Evolutionary conservation across 2,797 vertebrate genomes (phyloP).

Genomic region (Pseudocheirus occidentalis): DNA sequence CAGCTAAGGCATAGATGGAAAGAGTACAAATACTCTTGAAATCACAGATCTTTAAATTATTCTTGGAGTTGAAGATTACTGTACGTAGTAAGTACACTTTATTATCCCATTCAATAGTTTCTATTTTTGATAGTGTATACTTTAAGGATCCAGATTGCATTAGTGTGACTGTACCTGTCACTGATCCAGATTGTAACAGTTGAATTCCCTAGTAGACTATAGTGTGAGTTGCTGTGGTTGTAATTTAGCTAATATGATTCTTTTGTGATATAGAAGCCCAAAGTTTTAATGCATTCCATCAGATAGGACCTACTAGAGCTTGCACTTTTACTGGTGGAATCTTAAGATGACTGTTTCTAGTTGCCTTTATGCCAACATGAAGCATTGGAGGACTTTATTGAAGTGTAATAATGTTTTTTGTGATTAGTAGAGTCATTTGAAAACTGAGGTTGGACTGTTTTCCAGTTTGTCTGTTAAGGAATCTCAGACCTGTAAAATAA

Average conservation of each 20-base stretch:
- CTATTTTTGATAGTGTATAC: not conserved
- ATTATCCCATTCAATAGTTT: not conserved
- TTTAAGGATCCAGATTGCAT: not conserved
- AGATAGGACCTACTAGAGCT: not conserved
- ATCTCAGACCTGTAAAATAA: slow-evolving; percentile 50
- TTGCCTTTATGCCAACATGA: not conserved
- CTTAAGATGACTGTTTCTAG: not conserved
- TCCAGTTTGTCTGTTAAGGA: slow-evolving; percentile 44
- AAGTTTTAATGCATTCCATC: not conserved
- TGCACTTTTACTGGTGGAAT: not conserved
- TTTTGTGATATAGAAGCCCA: not conserved
- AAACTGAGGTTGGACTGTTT: slow-evolving; percentile 24
- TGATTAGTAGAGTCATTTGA: not conserved
- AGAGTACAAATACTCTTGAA: not conserved
- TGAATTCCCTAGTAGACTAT: not conserved
- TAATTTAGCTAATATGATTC: not conserved
- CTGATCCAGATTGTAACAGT: not conserved
- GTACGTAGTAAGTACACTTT: not conserved
- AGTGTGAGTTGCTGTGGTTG: not conserved
- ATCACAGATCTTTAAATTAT: not conserved
- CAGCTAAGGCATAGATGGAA: not conserved
- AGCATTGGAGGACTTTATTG: not conserved
- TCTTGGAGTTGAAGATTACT: not conserved
- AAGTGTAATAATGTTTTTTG: not conserved
- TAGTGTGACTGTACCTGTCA: not conserved